Base-by-base conservation (phyloP, 2,797 vertebrate genomes). In the Leptoclinus maculatus region DNA sequence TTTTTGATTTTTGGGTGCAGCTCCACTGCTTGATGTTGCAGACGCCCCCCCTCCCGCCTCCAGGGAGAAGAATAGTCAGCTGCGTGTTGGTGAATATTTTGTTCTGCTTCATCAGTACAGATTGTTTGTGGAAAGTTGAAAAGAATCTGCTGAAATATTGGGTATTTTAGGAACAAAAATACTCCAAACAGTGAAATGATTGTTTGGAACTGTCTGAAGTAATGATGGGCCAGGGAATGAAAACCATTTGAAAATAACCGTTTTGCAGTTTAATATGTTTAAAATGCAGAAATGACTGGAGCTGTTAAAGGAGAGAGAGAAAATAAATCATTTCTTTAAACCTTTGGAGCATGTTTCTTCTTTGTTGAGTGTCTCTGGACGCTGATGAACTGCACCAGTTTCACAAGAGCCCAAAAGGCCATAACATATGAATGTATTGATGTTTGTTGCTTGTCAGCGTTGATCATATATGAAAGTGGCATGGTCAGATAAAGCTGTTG, bases 31-130 rank as follows among this genome's bases (percentile, higher is more conserved):
- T 84, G 74, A 84, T 88, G 79, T 76, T 69, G 66, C 69, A 84
- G 76, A 43, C 66, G 11, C 79, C 53, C 51, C 36, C 63, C 27
- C 53, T 16, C 68, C 34, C 65, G 43, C 70, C 86, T 71, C 79
- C 39, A 58, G 76, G 66, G 76, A 76, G 56, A 64, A 60, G 39
- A 83, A 82, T 5, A 82, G 66, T 84, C 36, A 17, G 39, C 29
- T 23, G 58, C 77, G 75, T 69, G 70, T 58, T 75, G 51, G 66
- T 71, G 75, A 82, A 84, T 88, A 78, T 79, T 83, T 87, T 68
- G 80, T 89, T 89, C 81, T 80, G 80, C 80, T 72, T 86, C 79
- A 89, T 90, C 69, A 84, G 70, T 76, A 23, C 38, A 79, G 56
- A 80, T 71, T 83, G 78, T 87, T 54, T 79, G 66, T 54, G 56